Percentiles rank a stretch among this genome's conserved stretches.
Evolutionary conservation across 2,113 vertebrate genomes (phyloP).

Genomic region (Dicaeum eximium): DNA sequence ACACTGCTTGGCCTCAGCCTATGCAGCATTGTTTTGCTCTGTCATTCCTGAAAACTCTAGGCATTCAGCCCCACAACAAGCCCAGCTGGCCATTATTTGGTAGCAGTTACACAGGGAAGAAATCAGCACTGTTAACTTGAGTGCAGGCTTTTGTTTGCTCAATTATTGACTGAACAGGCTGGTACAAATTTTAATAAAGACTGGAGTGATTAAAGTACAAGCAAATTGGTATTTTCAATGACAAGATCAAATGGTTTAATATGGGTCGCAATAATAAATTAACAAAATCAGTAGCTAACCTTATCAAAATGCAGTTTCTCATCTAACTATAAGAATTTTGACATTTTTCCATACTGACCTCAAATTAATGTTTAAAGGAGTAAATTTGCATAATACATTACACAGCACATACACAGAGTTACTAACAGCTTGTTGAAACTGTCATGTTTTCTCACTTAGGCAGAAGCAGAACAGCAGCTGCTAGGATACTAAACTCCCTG

Average conservation of each 20-base stretch:
- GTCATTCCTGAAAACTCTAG: neutral
- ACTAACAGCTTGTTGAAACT: neutral
- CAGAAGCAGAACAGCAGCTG: neutral
- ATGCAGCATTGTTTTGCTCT: neutral
- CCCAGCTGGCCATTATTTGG: neutral
- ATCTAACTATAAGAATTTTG: neutral
- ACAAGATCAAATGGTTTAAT: neutral
- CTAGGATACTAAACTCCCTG: neutral
- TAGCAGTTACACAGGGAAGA: neutral
- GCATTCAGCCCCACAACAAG: neutral
- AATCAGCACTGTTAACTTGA: rapidly evolving
- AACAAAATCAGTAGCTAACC: neutral
- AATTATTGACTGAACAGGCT: neutral
- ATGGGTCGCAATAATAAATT: neutral
- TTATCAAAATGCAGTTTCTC: neutral
- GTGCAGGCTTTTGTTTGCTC: neutral
- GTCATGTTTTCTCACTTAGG: neutral
- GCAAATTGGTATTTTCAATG: neutral
- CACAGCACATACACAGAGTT: neutral
- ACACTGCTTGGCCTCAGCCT: neutral
- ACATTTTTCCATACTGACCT: neutral
- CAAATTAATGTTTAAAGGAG: slow-evolving; percentile 4
- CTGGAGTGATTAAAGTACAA: neutral
- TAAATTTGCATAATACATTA: neutral
- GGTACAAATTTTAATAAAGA: neutral